Percentiles rank a stretch among this genome's conserved stretches.
phyloP scores from a whole-genome alignment of 1,140 invertebrate species.

The Catajapyx aquilonaris region DNA sequence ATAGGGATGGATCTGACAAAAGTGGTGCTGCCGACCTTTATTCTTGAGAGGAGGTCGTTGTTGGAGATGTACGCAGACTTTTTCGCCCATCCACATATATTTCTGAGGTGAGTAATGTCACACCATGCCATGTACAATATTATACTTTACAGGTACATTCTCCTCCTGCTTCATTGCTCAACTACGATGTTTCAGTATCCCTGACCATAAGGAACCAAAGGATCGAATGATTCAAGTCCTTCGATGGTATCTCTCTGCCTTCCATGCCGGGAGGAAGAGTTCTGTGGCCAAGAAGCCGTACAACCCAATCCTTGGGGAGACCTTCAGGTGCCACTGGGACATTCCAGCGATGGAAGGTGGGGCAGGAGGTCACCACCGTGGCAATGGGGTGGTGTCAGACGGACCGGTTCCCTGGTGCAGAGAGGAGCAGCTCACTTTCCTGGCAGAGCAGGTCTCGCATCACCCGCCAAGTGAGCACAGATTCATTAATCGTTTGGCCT shows the following conservation, averaged over 20 bases:
- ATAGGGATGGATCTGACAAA: slow-evolving; percentile 98
- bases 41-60: slow-evolving; percentile 80
- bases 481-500: too few relatives aligned
- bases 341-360: slow-evolving; percentile 20
- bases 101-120: slow-evolving; percentile 52
- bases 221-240: slow-evolving; percentile 86
- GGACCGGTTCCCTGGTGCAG: slow-evolving; percentile 65
- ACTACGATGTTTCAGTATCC: slow-evolving; percentile 58
- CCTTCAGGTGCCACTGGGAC: slow-evolving; percentile 79
- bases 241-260: slow-evolving; percentile 88
- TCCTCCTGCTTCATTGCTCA: slow-evolving; percentile 8
- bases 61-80: slow-evolving; percentile 97
- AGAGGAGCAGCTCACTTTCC: slow-evolving; percentile 61
- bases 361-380: neutral
- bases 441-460: slow-evolving; percentile 97
- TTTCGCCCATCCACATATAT: slow-evolving; percentile 91
- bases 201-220: slow-evolving; percentile 53
- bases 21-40: slow-evolving; percentile 90
- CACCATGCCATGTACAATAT: neutral
- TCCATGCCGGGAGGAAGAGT: slow-evolving; percentile 87
- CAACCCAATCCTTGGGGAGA: slow-evolving; percentile 89
- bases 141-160: neutral
- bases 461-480: slow-evolving; percentile 72
- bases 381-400: slow-evolving; percentile 28
- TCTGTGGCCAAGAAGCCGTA: slow-evolving; percentile 93